Evolutionary conservation across 1,140 invertebrate genomes (phyloP), one percentile per base, ranked within the genome.

Genomic region (Maconellicoccus hirsutus): DNA sequence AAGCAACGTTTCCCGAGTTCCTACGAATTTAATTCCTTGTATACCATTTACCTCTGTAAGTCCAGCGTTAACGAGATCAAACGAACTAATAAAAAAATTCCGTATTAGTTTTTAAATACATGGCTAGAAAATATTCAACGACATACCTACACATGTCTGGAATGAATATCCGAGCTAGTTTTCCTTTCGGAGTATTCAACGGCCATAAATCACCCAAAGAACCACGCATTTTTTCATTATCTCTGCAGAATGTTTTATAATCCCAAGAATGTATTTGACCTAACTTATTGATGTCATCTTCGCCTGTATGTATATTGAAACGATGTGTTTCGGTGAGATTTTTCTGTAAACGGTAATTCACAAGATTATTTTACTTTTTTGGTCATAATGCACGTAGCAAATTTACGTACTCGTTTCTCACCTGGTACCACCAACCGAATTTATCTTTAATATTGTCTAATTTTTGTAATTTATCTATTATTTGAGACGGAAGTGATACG

Each of bases 201-300:
- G 88, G 85, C 78, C 89, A 89, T 76, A 91, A 89, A 79, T 92
- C 90, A 0, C 90, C 90, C 0, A 86, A 86, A 27, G 88, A 90
- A 8, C 89, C 90, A 71, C 84, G 80, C 22, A 88, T 79, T 73
- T 79, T 66, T 73, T 83, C 82, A 74, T 83, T 84, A 27, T 82
- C 80, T 12, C 82, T 85, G 0, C 81, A 80, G 75, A 84, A 79
- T 16, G 84, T 83, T 23, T 81, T 78, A 71, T 87, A 82, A 75
- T 92, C 89, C 89, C 89, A 92, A 1, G 81, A 78, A 39, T 83
- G 79, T 33, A 90, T 79, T 14, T 85, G 80, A 0, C 89, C 90
- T 66, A 91, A 80, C 12, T 86, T 79, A 0, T 75, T 74, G 0
- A 89, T 82, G 26, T 84, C 80, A 38, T 81, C 77, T 0, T 77